Evolutionary conservation across 1,140 invertebrate genomes (phyloP).

Genomic region (Cecropterus lyciades): DNA sequence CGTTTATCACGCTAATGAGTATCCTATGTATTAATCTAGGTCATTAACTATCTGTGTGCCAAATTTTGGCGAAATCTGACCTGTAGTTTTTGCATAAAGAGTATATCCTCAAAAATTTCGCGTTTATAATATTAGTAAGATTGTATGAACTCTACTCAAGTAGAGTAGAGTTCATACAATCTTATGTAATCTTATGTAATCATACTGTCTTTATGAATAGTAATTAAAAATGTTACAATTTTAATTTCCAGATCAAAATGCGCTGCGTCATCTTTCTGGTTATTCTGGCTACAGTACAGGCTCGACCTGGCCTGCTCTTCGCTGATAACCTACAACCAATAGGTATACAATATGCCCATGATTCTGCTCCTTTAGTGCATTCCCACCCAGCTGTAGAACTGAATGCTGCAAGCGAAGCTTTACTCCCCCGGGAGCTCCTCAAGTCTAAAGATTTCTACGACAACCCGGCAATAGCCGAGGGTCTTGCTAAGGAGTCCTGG

Average conservation of each 20-base stretch:
- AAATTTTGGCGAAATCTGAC: too few relatives aligned
- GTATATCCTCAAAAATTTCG: too few relatives aligned
- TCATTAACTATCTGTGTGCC: too few relatives aligned
- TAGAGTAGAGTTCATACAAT: too few relatives aligned
- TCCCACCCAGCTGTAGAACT: slow-evolving; percentile 77
- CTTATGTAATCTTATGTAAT: too few relatives aligned
- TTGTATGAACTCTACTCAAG: too few relatives aligned
- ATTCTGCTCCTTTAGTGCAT: slow-evolving; percentile 42
- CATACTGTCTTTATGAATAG: too few relatives aligned
- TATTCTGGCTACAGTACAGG: slow-evolving; percentile 49
- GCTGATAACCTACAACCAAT: slow-evolving; percentile 55
- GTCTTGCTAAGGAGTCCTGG: slow-evolving; percentile 90
- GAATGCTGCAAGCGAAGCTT: slow-evolving; percentile 75
- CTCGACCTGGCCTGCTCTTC: slow-evolving; percentile 61
- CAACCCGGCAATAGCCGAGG: slow-evolving; percentile 88
- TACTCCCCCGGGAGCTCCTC: slow-evolving; percentile 83
- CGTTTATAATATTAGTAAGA: too few relatives aligned
- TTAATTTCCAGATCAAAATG: slow-evolving; percentile 57
- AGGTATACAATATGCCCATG: slow-evolving; percentile 62
- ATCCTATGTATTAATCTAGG: too few relatives aligned
- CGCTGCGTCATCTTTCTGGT: slow-evolving; percentile 45
- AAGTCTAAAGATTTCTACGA: slow-evolving; percentile 90
- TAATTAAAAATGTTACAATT: background rate
- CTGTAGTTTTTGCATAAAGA: too few relatives aligned
- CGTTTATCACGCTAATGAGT: too few relatives aligned